Evolutionary conservation across 1,140 invertebrate genomes (phyloP).

Genomic region (Papilio aristodemus): DNA sequence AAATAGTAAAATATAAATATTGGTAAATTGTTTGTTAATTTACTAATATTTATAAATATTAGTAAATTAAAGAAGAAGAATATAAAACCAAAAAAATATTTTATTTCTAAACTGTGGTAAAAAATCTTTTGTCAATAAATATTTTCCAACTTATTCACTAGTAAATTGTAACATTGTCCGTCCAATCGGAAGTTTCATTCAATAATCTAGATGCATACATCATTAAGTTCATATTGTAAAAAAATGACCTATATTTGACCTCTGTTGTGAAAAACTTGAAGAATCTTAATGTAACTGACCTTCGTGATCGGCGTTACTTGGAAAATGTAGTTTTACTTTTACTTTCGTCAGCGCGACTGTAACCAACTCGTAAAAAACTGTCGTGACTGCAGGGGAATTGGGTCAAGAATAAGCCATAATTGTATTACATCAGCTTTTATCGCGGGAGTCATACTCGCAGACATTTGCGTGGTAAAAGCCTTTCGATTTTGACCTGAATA

Average conservation of each 20-base stretch:
- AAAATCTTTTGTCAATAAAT: too few relatives aligned
- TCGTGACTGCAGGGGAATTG: constrained; percentile 23
- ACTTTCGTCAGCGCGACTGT: constrained; percentile 40
- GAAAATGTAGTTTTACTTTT: constrained; percentile 48
- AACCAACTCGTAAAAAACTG: constrained; percentile 26
- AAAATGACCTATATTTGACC: constrained; percentile 24
- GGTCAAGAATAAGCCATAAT: constrained; percentile 32
- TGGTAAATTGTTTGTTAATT: too few relatives aligned
- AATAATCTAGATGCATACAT: neutral
- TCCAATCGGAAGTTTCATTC: too few relatives aligned
- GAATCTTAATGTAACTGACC: constrained; percentile 41
- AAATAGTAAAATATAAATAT: too few relatives aligned
- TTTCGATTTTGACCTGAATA: constrained; percentile 33
- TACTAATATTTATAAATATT: too few relatives aligned
- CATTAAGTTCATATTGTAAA: neutral
- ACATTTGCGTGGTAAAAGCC: constrained; percentile 30
- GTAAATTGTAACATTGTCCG: too few relatives aligned
- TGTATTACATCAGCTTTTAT: constrained; percentile 34
- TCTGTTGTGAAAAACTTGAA: constrained; percentile 37
- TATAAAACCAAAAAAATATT: too few relatives aligned
- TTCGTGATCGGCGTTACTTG: constrained; percentile 47
- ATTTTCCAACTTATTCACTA: too few relatives aligned
- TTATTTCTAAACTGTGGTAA: too few relatives aligned
- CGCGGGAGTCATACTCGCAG: constrained; percentile 17
- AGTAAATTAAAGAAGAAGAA: too few relatives aligned